Evolutionary conservation across 2,797 vertebrate genomes (phyloP), one percentile per base, ranked within the genome.

Genomic region (Gymnothorax javanicus): DNA sequence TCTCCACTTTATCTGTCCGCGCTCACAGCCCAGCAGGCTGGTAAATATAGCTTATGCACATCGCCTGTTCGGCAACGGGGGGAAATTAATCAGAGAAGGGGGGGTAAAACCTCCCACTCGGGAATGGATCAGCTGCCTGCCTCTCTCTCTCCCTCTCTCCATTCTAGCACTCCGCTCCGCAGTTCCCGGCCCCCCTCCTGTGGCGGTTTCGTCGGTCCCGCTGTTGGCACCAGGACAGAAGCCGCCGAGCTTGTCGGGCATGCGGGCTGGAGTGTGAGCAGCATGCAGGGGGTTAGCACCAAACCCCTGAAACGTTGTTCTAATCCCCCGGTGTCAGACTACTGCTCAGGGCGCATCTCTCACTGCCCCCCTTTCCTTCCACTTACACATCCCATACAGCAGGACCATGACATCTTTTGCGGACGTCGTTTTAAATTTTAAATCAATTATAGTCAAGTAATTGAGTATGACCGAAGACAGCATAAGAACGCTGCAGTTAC

Each of bases 151-250:
- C 87, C 81, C 85, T 82, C 89, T 90, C 84, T 81, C 87, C 69
- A 12, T 25, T 27, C 73, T 84, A 50, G 57, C 95, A 94, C 94
- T 83, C 88, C 90, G 91, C 27, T 93, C 92, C 90, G 94, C 92
- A 97, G 97, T 95, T 95, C 95, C 15, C 93, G 91, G 90, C 90
- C 87, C 0, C 92, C 95, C 92, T 94, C 95, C 92, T 95, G 75
- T 91, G 89, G 81, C 91, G 56, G 84, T 91, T 92, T 90, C 89
- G 96, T 95, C 96, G 92, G 89, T 93, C 97, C 97, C 94, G 93
- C 92, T 90, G 93, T 91, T 97, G 97, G 97, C 97, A 96, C 94
- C 89, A 89, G 95, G 97, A 98, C 97, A 98, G 96, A 92, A 96
- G 94, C 96, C 93, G 94, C 95, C 94, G 93, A 87, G 95, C 96